phyloP scores from a whole-genome alignment of 2,113 vertebrate genomes.

The Sinosuthora webbiana region DNA sequence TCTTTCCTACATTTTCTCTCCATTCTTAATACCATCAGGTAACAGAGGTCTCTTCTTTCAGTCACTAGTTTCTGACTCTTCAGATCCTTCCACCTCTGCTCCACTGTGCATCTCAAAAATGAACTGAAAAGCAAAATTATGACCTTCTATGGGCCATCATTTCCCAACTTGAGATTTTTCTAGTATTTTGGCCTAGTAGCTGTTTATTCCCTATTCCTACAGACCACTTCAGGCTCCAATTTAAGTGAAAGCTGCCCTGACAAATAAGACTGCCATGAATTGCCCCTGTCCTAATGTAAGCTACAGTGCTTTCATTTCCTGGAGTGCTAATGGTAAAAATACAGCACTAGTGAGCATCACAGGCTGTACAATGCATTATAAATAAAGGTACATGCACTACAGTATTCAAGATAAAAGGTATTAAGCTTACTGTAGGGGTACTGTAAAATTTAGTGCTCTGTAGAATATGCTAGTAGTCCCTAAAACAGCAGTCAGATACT shows the following conservation, averaged over 20 bases:
- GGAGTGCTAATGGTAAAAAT: constrained; percentile 47
- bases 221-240: background rate
- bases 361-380: constrained; percentile 51
- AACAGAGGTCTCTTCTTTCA: background rate
- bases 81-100: background rate
- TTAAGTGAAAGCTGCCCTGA: background rate
- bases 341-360: constrained; percentile 30
- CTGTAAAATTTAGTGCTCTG: constrained; percentile 61
- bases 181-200: background rate
- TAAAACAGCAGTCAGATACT: constrained; percentile 32
- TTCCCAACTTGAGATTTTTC: background rate
- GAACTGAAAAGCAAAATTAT: background rate
- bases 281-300: background rate
- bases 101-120: background rate
- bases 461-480: constrained; percentile 57
- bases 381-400: constrained; percentile 40
- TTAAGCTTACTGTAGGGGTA: constrained; percentile 55
- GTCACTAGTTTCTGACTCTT: background rate
- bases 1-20: background rate
- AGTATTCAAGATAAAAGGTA: constrained; percentile 59
- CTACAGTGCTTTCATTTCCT: constrained; percentile 35
- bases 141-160: background rate
- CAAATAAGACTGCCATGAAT: background rate
- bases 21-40: background rate
- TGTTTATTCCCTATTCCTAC: background rate